These are phyloP conservation scores for Chloroceryle inda DNA, from an alignment of 2,797 vertebrate genomes.

Conservation along the genomic window DNA sequence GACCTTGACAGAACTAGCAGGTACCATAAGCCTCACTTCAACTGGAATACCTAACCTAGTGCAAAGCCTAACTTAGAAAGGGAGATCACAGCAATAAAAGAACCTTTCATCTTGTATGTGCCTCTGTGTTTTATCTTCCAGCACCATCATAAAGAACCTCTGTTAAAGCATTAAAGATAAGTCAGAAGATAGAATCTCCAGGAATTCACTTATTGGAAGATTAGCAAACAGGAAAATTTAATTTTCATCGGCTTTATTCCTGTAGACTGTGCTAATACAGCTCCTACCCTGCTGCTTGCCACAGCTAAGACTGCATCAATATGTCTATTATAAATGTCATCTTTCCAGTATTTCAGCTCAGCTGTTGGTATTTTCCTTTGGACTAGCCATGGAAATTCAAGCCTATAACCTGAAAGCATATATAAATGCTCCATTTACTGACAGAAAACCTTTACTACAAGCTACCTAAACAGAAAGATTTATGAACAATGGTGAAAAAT, in stretches of 20 bases:
- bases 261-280: background rate
- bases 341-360: slow-evolving; percentile 60
- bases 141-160: background rate
- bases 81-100: background rate
- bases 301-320: slow-evolving; percentile 22
- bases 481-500: slow-evolving; percentile 38
- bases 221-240: slow-evolving; percentile 1
- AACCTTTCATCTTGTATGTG: background rate
- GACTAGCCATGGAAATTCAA: slow-evolving; percentile 53
- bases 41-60: background rate
- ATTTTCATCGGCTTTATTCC: slow-evolving; percentile 39
- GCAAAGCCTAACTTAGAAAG: background rate
- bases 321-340: slow-evolving; percentile 44
- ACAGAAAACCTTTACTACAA: slow-evolving; percentile 21
- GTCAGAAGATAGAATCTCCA: slow-evolving; percentile 23
- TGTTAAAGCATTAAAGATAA: slow-evolving; percentile 23
- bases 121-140: slow-evolving; percentile 21
- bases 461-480: slow-evolving; percentile 36
- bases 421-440: slow-evolving; percentile 59
- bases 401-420: slow-evolving; percentile 26
- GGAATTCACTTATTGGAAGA: slow-evolving; percentile 37
- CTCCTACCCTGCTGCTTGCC: slow-evolving; percentile 13
- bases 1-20: background rate
- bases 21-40: background rate
- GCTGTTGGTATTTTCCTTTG: slow-evolving; percentile 58